Base-by-base conservation (phyloP, 2,888 invertebrate species). In the Parnassius smintheus region DNA sequence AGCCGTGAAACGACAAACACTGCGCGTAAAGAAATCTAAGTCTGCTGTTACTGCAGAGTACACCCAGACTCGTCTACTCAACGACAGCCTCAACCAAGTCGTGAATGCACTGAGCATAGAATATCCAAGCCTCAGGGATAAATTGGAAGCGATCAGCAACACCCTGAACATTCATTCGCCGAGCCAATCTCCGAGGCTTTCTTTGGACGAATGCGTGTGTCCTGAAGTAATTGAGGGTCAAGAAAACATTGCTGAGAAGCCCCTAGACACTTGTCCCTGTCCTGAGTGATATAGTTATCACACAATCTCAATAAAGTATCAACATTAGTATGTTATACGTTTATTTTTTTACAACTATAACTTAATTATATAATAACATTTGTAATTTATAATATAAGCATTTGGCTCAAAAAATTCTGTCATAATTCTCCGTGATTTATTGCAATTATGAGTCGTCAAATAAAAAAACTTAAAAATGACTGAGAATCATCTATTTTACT, bases 41-140 rank as follows among this genome's bases (percentile, higher is more conserved):
- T 70, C 85, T 0, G 71, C 87, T 1, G 80, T 95, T 9, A 82
- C 92, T 2, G 78, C 85, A 0, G 94, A 95, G 72, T 92, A 93
- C 70, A 81, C 88, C 13, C 93, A 93, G 60, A 94, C 95, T 61
- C 85, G 84, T 52, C 87, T 88, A 0, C 84, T 94, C 7, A 95
- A 94, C 73, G 87, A 89, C 41, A 91, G 93, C 65, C 80, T 96
- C 4, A 85, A 84, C 51, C 86, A 88, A 67, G 87, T 95, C 2
- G 89, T 95, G 12, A 92, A 94, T 56, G 86, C 88, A 53, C 83
- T 96, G 2, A 76, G 82, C 41, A 83, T 81, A 7, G 95, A 95
- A 69, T 95, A 94, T 83, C 95, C 96, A 0, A 86, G 93, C 58
- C 81, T 92, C 64, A 78, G 80, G 18, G 89, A 92, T 9, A 84